A percentile compares a stretch with the other conserved stretches of the same genome.
phyloP scores from a whole-genome alignment of 2,113 vertebrate genomes.

The Tor tambroides region DNA sequence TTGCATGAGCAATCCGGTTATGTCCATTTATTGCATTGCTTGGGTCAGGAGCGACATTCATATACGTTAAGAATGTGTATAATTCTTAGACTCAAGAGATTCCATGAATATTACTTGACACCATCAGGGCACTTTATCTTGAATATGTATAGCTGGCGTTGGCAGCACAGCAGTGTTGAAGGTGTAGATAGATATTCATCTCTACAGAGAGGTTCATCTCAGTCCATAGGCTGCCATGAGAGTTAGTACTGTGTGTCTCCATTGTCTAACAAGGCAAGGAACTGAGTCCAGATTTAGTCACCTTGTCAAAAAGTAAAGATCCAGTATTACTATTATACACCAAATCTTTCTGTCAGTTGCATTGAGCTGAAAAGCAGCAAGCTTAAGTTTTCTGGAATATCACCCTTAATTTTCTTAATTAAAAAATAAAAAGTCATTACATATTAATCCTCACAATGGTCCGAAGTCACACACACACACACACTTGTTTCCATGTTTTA shows the following conservation, averaged over 20 bases:
- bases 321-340: not conserved
- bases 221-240: conserved; percentile 37
- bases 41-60: conserved; percentile 31
- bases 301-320: conserved; percentile 13
- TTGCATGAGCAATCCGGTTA: conserved; percentile 49
- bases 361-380: not conserved
- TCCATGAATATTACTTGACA: conserved; percentile 35
- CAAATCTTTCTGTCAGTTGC: not conserved
- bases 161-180: conserved; percentile 18
- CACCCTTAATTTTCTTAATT: not conserved
- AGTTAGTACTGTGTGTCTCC: not conserved
- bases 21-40: conserved; percentile 30
- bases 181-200: conserved; percentile 31
- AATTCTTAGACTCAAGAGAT: conserved; percentile 37
- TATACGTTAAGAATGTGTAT: conserved; percentile 24
- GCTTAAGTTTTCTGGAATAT: conserved; percentile 5
- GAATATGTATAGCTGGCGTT: conserved; percentile 4
- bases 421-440: not conserved
- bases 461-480: not conserved
- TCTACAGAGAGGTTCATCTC: conserved; percentile 36
- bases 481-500: no score
- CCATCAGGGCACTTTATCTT: conserved; percentile 29
- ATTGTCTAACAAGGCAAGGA: conserved; percentile 36
- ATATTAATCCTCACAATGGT: not conserved
- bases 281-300: conserved; percentile 29